A percentile compares a stretch with the other conserved stretches of the same genome.
Evolutionary conservation across 2,113 vertebrate genomes (phyloP).

Genomic region (Istiophorus platypterus): DNA sequence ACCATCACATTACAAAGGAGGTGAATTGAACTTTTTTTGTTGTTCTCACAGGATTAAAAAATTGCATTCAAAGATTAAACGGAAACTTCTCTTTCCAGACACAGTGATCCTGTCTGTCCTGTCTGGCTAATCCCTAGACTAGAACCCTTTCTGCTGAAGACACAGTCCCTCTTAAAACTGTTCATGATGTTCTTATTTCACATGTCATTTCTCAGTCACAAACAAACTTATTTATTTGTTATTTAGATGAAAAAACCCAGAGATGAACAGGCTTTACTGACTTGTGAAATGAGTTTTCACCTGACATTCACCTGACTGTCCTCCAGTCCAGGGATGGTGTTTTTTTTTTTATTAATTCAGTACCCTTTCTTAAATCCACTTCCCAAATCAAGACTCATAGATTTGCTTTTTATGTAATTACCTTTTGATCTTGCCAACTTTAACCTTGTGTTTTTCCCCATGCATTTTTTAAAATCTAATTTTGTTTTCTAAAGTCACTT

Average conservation of each 20-base stretch:
- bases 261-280: not conserved
- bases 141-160: too few species aligned
- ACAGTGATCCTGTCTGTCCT: not conserved
- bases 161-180: too few species aligned
- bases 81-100: not conserved
- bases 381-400: slow-evolving; percentile 13
- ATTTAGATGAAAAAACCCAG: too few species aligned
- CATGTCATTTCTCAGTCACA: not conserved
- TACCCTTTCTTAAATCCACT: not conserved
- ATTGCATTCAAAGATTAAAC: not conserved
- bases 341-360: slow-evolving; percentile 23
- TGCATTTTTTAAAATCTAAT: slow-evolving; percentile 26
- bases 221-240: not conserved
- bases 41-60: too few species aligned
- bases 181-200: not conserved
- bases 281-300: not conserved
- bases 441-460: slow-evolving; percentile 26
- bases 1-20: not conserved
- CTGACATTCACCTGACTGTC: not conserved
- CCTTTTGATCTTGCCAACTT: slow-evolving; percentile 53
- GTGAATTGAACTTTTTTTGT: not conserved
- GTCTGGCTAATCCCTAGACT: not conserved
- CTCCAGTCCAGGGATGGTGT: not conserved
- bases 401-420: slow-evolving; percentile 31
- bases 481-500: slow-evolving; percentile 9